Conservation (phyloP, 2,797 vertebrate genomes). For the Phoxinus dragarum region DNA sequence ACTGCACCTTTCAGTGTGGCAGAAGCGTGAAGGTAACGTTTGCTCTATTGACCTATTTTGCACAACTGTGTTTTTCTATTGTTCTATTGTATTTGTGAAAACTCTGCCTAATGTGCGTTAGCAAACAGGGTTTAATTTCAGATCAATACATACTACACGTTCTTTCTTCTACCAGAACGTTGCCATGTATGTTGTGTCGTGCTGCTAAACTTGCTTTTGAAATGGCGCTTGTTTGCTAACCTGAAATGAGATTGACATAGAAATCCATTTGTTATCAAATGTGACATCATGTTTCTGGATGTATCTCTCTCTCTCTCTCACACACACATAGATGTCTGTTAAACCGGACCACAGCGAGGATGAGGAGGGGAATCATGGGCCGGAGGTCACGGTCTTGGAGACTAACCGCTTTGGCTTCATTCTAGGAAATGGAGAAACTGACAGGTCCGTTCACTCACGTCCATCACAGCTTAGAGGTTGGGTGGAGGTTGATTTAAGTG, state of each 20-base stretch:
- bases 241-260: neutral
- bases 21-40: conserved; percentile 35
- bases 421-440: conserved; percentile 74
- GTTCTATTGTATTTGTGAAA: neutral
- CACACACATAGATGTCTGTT: conserved; percentile 67
- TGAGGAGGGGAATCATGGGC: conserved; percentile 71
- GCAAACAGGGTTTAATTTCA: neutral
- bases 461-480: neutral
- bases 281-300: conserved; percentile 16
- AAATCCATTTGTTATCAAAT: conserved; percentile 23
- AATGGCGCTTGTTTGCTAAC: neutral
- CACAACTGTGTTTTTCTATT: neutral
- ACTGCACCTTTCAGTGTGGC: conserved; percentile 47
- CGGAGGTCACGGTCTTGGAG: conserved; percentile 68
- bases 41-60: conserved; percentile 6
- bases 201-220: neutral
- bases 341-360: conserved; percentile 56
- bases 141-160: neutral
- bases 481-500: neutral
- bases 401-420: conserved; percentile 84
- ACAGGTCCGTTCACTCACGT: conserved; percentile 64
- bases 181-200: neutral
- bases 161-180: neutral
- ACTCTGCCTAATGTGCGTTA: neutral
- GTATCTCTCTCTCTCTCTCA: neutral